Evolutionary conservation across 2,797 vertebrate genomes (phyloP).

Genomic region (Myotis planiceps): DNA sequence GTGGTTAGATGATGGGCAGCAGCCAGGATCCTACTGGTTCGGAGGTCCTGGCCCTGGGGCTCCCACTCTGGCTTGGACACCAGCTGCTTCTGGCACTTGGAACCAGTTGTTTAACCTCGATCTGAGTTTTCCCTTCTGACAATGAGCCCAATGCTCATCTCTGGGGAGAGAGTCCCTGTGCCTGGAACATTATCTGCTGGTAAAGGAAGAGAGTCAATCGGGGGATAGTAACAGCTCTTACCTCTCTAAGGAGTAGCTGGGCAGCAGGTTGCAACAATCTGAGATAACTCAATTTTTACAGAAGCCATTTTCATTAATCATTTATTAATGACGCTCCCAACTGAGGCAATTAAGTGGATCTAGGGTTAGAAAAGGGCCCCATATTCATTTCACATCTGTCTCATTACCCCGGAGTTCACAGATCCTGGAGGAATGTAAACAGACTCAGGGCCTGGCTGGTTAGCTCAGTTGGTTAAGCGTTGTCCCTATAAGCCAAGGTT

Average conservation of each 20-base stretch:
- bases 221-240: not conserved
- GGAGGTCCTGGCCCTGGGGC: not conserved
- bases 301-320: conserved; percentile 58
- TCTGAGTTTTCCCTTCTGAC: conserved; percentile 1
- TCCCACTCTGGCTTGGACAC: not conserved
- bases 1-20: not conserved
- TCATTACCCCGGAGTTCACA: conserved; percentile 1
- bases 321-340: conserved; percentile 61
- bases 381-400: conserved; percentile 34
- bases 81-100: not conserved
- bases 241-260: not conserved
- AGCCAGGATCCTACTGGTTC: not conserved
- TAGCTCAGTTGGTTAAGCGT: not conserved
- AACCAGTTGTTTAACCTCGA: not conserved
- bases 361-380: conserved; percentile 2
- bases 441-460: not conserved
- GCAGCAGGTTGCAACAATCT: conserved; percentile 33
- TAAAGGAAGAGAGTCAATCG: not conserved
- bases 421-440: conserved; percentile 15
- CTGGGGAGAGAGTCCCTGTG: not conserved
- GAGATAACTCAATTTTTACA: conserved; percentile 57
- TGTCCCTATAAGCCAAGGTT: too few species aligned
- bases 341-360: conserved; percentile 43
- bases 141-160: not conserved
- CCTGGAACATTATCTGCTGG: not conserved